Evolutionary conservation across 2,888 invertebrate species (phyloP).

Genomic region (Drosophila anomelani): DNA sequence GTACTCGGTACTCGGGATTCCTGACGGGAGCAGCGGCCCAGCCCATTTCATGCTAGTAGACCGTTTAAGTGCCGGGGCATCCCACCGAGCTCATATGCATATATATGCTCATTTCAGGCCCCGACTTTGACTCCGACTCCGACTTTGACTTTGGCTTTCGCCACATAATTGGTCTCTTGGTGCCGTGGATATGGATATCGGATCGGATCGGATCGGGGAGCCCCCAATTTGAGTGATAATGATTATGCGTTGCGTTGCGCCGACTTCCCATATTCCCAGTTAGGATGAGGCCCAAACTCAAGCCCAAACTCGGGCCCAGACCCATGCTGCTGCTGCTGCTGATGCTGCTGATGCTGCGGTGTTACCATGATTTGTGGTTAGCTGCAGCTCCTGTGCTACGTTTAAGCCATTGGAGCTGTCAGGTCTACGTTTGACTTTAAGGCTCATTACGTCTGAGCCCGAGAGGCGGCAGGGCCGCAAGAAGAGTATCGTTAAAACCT

Average conservation of each 20-base stretch:
- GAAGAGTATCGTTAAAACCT: constrained; percentile 61
- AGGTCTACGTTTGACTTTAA: constrained; percentile 76
- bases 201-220: constrained; percentile 32
- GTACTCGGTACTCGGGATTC: constrained; percentile 61
- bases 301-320: constrained; percentile 5
- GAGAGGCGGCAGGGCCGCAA: constrained; percentile 9
- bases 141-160: constrained; percentile 46
- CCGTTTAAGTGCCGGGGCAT: constrained; percentile 60
- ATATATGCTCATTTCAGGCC: constrained; percentile 40
- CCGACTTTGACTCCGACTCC: constrained; percentile 12
- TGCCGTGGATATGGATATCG: constrained; percentile 20
- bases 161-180: constrained; percentile 44
- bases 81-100: constrained; percentile 60
- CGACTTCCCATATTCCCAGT: constrained; percentile 54
- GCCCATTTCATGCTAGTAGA: constrained; percentile 66
- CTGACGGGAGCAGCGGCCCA: constrained; percentile 30
- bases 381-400: constrained; percentile 78
- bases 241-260: constrained; percentile 71
- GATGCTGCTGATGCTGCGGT: constrained; percentile 44
- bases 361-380: constrained; percentile 76
- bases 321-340: constrained; percentile 2
- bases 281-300: constrained; percentile 29
- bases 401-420: constrained; percentile 73
- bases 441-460: constrained; percentile 62
- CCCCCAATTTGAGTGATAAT: constrained; percentile 75